Evolutionary conservation across 2,888 invertebrate genomes (phyloP).

Genomic region (Falcaria lacertinaria): DNA sequence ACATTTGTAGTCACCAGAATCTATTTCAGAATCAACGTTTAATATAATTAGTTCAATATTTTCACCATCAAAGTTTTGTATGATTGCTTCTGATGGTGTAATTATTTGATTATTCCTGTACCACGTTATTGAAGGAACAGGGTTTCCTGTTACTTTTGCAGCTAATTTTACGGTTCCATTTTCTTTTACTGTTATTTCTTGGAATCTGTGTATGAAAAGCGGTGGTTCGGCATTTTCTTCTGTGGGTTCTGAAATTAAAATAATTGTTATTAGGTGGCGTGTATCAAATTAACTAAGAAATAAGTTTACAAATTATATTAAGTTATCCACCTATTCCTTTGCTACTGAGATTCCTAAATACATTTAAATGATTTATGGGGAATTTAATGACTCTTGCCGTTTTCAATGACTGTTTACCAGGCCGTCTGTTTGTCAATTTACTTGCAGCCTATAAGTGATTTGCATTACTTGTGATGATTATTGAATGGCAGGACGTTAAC

Average conservation of each 20-base stretch:
- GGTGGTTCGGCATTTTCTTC: slow-evolving; percentile 90
- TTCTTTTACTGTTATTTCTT: slow-evolving; percentile 90
- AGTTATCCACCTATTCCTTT: too few relatives aligned
- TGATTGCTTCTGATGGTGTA: slow-evolving; percentile 86
- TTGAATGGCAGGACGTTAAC: too few relatives aligned
- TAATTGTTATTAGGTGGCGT: slow-evolving; percentile 1
- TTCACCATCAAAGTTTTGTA: slow-evolving; percentile 90
- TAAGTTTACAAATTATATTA: too few relatives aligned
- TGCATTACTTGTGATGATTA: too few relatives aligned
- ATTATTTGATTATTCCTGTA: slow-evolving; percentile 91
- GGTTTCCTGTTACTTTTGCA: slow-evolving; percentile 93
- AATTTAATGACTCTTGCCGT: too few relatives aligned
- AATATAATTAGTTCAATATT: slow-evolving; percentile 88
- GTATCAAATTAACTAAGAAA: too few relatives aligned
- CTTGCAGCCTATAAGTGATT: too few relatives aligned
- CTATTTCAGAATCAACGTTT: slow-evolving; percentile 90
- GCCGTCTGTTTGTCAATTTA: too few relatives aligned
- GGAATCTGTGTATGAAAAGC: slow-evolving; percentile 91
- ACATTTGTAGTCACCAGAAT: slow-evolving; percentile 95
- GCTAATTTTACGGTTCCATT: slow-evolving; percentile 86
- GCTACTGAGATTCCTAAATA: too few relatives aligned
- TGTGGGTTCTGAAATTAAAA: slow-evolving; percentile 82
- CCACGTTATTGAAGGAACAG: slow-evolving; percentile 94
- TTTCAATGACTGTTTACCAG: too few relatives aligned
- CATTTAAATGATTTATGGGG: too few relatives aligned